Evolutionary conservation across 2,113 vertebrate genomes (phyloP).

Genomic region (Smithornis capensis): DNA sequence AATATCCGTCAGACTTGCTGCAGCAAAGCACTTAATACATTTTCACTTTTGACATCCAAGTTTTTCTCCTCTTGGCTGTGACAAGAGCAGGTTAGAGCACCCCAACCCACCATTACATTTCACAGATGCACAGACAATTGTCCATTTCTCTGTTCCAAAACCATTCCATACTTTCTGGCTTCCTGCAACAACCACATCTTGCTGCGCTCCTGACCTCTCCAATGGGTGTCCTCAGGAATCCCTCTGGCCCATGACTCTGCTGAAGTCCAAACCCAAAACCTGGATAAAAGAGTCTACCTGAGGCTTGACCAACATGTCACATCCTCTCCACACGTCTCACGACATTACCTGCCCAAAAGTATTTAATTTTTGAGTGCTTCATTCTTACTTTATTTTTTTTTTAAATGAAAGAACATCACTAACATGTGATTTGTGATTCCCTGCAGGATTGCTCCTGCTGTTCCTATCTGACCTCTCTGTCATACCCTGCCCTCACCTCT

Average conservation of each 20-base stretch:
- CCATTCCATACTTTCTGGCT: background rate
- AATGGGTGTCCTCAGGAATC: background rate
- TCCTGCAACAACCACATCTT: background rate
- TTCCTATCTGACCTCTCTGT: background rate
- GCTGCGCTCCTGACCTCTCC: background rate
- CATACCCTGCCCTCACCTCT: background rate
- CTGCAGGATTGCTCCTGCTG: background rate
- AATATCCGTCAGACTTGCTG: background rate
- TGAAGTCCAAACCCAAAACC: background rate
- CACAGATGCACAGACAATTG: background rate
- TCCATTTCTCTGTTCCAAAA: background rate
- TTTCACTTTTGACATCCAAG: background rate
- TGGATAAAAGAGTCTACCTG: background rate
- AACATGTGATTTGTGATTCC: background rate
- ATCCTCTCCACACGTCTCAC: background rate
- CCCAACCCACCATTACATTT: background rate
- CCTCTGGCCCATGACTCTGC: background rate
- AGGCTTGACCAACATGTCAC: background rate
- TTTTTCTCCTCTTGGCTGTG: background rate
- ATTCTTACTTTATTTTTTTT: background rate
- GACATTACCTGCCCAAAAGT: background rate
- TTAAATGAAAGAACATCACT: background rate
- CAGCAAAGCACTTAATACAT: background rate
- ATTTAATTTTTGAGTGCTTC: background rate
- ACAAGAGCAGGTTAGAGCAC: background rate